Conservation (phyloP, 92 coral and sea anemone genomes). For the Phymanthus crucifer region DNA sequence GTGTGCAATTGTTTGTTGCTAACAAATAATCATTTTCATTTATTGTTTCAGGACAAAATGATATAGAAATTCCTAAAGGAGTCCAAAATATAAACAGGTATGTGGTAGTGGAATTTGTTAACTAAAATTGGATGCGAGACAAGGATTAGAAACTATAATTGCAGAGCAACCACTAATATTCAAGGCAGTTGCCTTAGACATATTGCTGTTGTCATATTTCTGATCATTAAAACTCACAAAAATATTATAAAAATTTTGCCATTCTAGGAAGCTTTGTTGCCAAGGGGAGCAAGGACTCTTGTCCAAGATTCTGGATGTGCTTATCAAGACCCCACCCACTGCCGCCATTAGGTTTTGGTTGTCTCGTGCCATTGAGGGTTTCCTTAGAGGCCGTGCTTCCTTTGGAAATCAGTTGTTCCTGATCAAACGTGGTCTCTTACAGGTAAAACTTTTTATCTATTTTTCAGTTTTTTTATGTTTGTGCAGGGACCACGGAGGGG, state of each 20-base stretch:
- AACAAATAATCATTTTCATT: neutral
- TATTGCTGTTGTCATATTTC: neutral
- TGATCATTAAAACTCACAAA: neutral
- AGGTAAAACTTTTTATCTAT: constrained; percentile 45
- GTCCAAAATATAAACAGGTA: constrained; percentile 61
- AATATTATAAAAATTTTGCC: neutral
- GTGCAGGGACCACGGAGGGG: no score
- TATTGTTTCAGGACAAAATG: constrained; percentile 75
- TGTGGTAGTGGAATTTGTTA: neutral
- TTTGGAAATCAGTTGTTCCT: constrained; percentile 93
- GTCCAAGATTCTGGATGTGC: constrained; percentile 80
- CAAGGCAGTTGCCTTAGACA: no score
- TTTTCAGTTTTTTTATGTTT: neutral
- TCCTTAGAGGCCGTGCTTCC: constrained; percentile 94
- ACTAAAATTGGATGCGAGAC: no score
- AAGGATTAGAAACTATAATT: no score
- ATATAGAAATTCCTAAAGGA: constrained; percentile 70
- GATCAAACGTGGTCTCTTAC: constrained; percentile 91
- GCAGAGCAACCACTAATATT: no score
- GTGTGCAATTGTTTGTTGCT: no score
- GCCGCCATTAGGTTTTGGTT: constrained; percentile 97
- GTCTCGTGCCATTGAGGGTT: constrained; percentile 97
- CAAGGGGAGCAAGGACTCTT: constrained; percentile 87
- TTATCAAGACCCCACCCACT: constrained; percentile 72
- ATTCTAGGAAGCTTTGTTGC: constrained; percentile 68